Percentiles rank a stretch among this genome's conserved stretches.
Conservation (phyloP, 2,888 invertebrate species). For the Brachyopa scutellaris region DNA sequence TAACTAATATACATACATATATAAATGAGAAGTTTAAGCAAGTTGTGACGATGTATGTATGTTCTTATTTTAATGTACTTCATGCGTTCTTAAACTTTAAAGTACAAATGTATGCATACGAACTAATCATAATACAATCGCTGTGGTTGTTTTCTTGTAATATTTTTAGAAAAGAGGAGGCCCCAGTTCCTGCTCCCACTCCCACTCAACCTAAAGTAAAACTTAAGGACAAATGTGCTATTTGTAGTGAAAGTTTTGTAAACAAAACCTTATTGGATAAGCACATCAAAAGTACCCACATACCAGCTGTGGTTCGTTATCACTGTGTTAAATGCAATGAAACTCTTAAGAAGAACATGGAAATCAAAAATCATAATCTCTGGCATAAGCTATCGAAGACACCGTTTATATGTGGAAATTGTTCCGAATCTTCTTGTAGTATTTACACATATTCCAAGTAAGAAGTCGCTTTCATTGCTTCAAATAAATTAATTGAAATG, state of each 20-base stretch:
- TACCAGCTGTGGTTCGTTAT: conserved; percentile 78
- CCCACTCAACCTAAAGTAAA: conserved; percentile 46
- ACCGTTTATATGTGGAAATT: conserved; percentile 82
- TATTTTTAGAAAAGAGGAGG: conserved; percentile 77
- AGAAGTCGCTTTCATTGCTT: background rate
- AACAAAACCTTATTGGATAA: conserved; percentile 76
- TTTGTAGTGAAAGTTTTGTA: conserved; percentile 77
- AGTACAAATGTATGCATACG: too few species aligned
- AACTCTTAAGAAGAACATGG: conserved; percentile 80
- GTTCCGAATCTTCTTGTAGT: conserved; percentile 77
- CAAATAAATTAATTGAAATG: background rate
- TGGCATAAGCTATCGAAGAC: conserved; percentile 80
- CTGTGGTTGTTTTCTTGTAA: too few species aligned
- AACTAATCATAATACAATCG: too few species aligned
- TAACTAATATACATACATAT: too few species aligned
- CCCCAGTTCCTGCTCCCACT: background rate
- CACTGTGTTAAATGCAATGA: conserved; percentile 83
- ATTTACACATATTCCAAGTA: conserved; percentile 77
- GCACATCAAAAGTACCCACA: conserved; percentile 76
- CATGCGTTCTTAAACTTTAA: too few species aligned
- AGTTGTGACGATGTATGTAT: too few species aligned
- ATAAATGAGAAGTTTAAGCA: too few species aligned
- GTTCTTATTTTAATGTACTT: too few species aligned
- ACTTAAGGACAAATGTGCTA: conserved; percentile 75
- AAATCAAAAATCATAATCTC: conserved; percentile 82